A percentile compares a stretch with the other conserved stretches of the same genome.
Conservation (phyloP, 2,113 vertebrate species). For the Carollia perspicillata region DNA sequence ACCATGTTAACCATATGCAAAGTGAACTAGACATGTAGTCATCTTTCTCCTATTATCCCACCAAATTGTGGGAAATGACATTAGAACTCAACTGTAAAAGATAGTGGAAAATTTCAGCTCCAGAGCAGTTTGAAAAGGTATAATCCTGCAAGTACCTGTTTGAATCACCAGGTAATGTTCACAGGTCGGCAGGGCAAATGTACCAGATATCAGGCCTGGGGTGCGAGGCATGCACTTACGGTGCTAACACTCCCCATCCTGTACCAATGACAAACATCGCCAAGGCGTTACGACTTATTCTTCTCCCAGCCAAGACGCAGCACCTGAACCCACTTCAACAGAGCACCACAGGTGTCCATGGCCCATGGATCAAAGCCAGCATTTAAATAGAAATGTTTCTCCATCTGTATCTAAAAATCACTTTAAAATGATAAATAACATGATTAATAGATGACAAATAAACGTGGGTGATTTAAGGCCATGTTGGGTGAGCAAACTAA, state of each 20-base stretch:
- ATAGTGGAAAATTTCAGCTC: not conserved
- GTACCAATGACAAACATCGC: not conserved
- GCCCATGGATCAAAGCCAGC: not conserved
- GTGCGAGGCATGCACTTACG: not conserved
- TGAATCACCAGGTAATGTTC: not conserved
- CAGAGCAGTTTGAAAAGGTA: not conserved
- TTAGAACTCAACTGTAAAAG: not conserved
- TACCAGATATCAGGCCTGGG: not conserved
- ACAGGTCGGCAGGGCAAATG: not conserved
- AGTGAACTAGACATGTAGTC: not conserved
- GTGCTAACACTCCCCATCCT: not conserved
- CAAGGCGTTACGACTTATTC: not conserved
- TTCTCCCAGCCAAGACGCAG: not conserved
- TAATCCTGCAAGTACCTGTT: not conserved
- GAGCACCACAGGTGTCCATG: not conserved
- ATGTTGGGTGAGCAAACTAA: not conserved
- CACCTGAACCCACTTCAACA: not conserved
- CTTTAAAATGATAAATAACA: not conserved
- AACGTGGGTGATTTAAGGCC: not conserved
- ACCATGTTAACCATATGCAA: not conserved
- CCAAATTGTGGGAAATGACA: not conserved
- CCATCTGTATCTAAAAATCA: not conserved
- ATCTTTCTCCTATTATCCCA: not conserved
- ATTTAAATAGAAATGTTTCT: not conserved
- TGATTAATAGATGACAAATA: not conserved